Evolutionary conservation across 2,113 vertebrate genomes (phyloP), one percentile per base, ranked within the genome.

Genomic region (Balaenoptera acutorostrata): DNA sequence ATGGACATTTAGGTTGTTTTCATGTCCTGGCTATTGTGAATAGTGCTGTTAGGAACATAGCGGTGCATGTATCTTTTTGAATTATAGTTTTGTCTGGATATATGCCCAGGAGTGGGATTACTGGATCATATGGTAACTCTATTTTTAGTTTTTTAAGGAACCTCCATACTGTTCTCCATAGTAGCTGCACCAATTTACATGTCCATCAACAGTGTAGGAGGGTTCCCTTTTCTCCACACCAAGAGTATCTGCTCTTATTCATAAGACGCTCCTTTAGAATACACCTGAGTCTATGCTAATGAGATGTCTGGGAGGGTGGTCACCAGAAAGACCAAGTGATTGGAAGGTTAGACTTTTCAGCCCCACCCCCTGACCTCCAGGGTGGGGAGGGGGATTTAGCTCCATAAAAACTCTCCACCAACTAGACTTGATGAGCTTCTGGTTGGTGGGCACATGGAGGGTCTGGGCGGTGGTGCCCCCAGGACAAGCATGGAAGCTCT

Each of bases 391-490:
- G 39, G 29, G 12, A 21, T 8, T 5, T 8, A 25, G 39, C 25
- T 36, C 31, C 6, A 25, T 25, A 72, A 31, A 41, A 25, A 33
- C 27, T 75, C 29, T 46, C 2, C 39, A 61, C 6, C 29, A 0
- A 6, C 14, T 55, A 46, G 39, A n/a, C 7, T 6, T 3, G 13
- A 11, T 11, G 69, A n/a, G 39, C 69, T 12, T 27, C 41, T 12
- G 1, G 21, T 0, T 7, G 31, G 39, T 12, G 31, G n/a, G 0
- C 71, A n/a, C 31, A 4, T 3, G 57, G 13, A 27, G 5, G 10
- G 23, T 29, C 11, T 6, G 59, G 57, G 33, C 5, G 21, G 21
- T 18, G 17, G 59, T 17, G 6, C 4, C 5, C 5, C 52, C 11
- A 21, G 46, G 64, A 17, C 4, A 5, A 2, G 10, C 21, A 5